Percentiles rank a stretch among this genome's conserved stretches.
Conservation (phyloP, 2,113 vertebrate genomes). For the Amazona vittata region DNA sequence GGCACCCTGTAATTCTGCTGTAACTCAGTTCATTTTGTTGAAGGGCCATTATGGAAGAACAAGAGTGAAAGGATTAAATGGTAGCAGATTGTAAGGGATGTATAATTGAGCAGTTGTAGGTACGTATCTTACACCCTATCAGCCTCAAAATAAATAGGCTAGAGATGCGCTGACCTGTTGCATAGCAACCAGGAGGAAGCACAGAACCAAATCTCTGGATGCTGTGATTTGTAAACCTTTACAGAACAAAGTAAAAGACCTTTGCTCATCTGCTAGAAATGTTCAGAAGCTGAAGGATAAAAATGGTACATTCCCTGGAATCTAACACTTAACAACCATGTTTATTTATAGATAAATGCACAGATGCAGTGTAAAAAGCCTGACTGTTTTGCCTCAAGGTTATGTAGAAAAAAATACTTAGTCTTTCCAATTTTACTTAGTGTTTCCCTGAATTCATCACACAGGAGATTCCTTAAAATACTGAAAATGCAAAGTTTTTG, state of each 20-base stretch:
- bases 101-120: neutral
- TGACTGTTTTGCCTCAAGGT: conserved; percentile 24
- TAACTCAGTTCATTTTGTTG: neutral
- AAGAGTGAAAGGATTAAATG: neutral
- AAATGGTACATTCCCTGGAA: neutral
- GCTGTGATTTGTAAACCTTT: neutral
- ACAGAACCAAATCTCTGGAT: neutral
- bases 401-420: neutral
- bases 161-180: conserved; percentile 42
- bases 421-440: neutral
- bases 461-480: neutral
- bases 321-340: neutral
- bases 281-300: conserved; percentile 1
- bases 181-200: conserved; percentile 38
- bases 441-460: neutral
- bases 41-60: neutral
- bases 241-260: neutral
- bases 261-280: neutral
- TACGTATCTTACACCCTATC: neutral
- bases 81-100: neutral
- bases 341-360: conserved; percentile 19
- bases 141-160: neutral
- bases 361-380: neutral
- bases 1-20: neutral
- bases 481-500: neutral